Evolutionary conservation across 1,140 invertebrate genomes (phyloP), one percentile per base, ranked within the genome.

Genomic region (Lepidurus arcticus): DNA sequence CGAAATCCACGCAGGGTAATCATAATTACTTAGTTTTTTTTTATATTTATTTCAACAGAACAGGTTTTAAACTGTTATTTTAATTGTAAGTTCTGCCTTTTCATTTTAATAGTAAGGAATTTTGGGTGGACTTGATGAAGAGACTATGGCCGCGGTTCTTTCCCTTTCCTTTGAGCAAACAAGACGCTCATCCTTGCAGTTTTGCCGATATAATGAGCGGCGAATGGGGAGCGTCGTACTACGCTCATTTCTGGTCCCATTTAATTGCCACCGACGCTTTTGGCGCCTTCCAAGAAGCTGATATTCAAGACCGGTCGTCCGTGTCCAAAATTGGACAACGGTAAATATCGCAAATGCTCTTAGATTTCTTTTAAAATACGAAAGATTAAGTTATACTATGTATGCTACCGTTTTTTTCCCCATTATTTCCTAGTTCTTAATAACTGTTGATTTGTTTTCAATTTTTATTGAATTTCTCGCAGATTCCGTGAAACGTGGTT

Each of bases 241-340:
- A 92, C 80, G 91, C 91, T 75, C 86, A 90, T 82, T 80, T 93
- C 7, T 95, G 93, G 92, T 92, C 93, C 4, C 88, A 90, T 86
- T 92, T 98, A 89, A 88, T 97, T 45, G 95, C 95, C 1, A 94
- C 95, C 1, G 96, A 98, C 86, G 88, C 92, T 16, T 96, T 92
- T 82, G 91, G 90, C 84, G 91, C 93, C 53, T 97, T 97, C 84
- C 85, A 91, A 79, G 93, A 96, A 84, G 87, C 87, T 7, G 83
- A 82, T 43, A 78, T 82, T 16, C 78, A 84, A 42, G 81, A 85
- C 26, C 34, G 53, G 13, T 76, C 80, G 16, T 75, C 78, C 24
- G 77, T 78, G 34, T 78, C 44, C 65, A 78, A 80, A 78, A 47
- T 78, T 79, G 47, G 81, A 79, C 78, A 76, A 79, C 79, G 77